Base-by-base conservation (phyloP, 1,140 invertebrate genomes). In the Drosophila ogumai region DNA sequence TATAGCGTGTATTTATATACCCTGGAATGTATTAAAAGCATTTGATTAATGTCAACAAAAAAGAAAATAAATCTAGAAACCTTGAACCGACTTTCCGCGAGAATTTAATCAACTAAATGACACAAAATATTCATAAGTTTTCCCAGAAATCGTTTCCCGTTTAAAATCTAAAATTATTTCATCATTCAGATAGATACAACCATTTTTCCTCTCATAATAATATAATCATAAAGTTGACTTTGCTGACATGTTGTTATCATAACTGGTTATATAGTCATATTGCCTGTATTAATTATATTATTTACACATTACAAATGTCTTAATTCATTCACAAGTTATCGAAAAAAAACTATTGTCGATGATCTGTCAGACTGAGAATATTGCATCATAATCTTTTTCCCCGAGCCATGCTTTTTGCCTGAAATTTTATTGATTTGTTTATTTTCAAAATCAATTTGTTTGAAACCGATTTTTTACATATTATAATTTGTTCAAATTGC, bases 381-480 rank as follows among this genome's bases (percentile, higher is more conserved):
- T 72, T 72, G 52, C 68, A 72, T 72, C 68, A 72, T 72, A n/a
- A 72, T 50, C 36, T 58, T 44, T 40, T 55, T 36, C 31, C 15
- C 28, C 50, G 22, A 28, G 46, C 22, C 13, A 17, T 57, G 36
- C 34, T 22, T 25, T 68, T 25, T 68, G 19, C 38, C 34, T 65
- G 43, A 19, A 22, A 6, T 36, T 67, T 38, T 66, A 44, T 67
- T 69, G 28, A 54, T 68, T 49, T 67, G 25, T 67, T 69, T 67
- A 50, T 31, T 54, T 67, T 54, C 36, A 61, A 69, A 55, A 40
- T 60, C 43, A 52, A 75, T 76, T 75, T 82, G 75, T 47, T 82
- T 63, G 36, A 72, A 72, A 79, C 66, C 49, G 65, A 78, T 49
- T 56, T 50, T 36, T 28, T 75, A 50, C 44, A 82, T 65, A 61